phyloP scores from a whole-genome alignment of 1,140 invertebrate genomes.

The Chionoecetes opilio region DNA sequence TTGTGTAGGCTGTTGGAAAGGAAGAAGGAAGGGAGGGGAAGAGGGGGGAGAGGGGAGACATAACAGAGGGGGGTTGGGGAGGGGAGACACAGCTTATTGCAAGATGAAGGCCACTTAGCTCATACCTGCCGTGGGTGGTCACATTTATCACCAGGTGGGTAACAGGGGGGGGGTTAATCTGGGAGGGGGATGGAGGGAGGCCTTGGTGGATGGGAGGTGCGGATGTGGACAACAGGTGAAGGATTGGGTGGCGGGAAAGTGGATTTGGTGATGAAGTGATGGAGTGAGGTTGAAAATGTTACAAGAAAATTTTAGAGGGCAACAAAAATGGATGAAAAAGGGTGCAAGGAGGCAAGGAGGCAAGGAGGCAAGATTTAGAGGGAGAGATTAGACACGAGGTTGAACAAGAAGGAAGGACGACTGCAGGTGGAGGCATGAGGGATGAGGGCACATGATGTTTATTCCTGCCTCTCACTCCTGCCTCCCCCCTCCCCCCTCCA shows the following conservation, averaged over 20 bases:
- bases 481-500: not conserved
- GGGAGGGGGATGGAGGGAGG: too few relatives aligned
- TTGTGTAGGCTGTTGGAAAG: not conserved
- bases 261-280: too few relatives aligned
- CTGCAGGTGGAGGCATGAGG: not conserved
- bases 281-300: too few relatives aligned
- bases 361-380: not conserved
- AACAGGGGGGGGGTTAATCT: too few relatives aligned
- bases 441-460: not conserved
- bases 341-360: not conserved
- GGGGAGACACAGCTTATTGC: not conserved
- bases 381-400: not conserved
- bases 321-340: not conserved
- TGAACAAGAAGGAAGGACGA: not conserved
- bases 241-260: too few relatives aligned
- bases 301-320: too few relatives aligned
- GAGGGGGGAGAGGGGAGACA: not conserved
- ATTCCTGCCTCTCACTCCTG: not conserved
- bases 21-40: not conserved
- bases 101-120: not conserved
- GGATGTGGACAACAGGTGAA: too few relatives aligned
- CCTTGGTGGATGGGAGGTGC: too few relatives aligned
- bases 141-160: not conserved
- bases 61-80: not conserved
- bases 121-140: slow-evolving; percentile 8